phyloP scores from a whole-genome alignment of 92 coral and sea anemone species.

The Zoanthus solanderi region DNA sequence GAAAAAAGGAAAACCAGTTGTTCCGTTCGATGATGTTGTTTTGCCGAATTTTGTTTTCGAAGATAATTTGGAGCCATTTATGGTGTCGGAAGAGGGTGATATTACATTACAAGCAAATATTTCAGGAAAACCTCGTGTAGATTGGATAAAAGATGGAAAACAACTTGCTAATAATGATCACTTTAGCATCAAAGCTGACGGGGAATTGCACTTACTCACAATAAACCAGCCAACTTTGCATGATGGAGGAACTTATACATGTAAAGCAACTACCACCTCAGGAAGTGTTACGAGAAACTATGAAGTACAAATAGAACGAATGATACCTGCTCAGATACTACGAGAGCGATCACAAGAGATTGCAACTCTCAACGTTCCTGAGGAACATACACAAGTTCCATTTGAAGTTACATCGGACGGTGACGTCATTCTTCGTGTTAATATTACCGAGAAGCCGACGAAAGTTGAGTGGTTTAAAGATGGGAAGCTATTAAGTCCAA shows the following conservation, averaged over 20 bases:
- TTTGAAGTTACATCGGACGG: constrained; percentile 33
- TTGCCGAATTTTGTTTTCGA: constrained; percentile 82
- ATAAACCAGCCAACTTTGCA: constrained; percentile 66
- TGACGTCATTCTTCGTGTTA: constrained; percentile 54
- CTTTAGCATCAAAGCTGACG: constrained; percentile 63
- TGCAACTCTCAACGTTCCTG: constrained; percentile 21
- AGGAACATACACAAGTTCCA: constrained; percentile 18
- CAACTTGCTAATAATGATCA: constrained; percentile 63
- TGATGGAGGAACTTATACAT: constrained; percentile 89
- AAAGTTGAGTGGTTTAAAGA: constrained; percentile 69
- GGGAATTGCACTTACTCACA: constrained; percentile 74
- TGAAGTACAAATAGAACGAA: constrained; percentile 47
- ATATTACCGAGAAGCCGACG: constrained; percentile 60
- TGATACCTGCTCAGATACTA: constrained; percentile 24
- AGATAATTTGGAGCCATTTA: constrained; percentile 74
- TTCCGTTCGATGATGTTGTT: constrained; percentile 37
- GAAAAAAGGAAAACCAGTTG: constrained; percentile 48
- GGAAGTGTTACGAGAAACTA: constrained; percentile 67
- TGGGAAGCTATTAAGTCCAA: constrained; percentile 25
- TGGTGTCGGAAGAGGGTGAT: constrained; percentile 72
- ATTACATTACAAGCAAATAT: constrained; percentile 86
- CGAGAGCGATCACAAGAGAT: constrained; percentile 25
- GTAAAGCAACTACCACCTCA: constrained; percentile 83
- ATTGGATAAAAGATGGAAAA: constrained; percentile 88
- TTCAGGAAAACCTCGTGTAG: constrained; percentile 81